phyloP scores from a whole-genome alignment of 1,140 invertebrate species.

The Drosophila bifasciata region DNA sequence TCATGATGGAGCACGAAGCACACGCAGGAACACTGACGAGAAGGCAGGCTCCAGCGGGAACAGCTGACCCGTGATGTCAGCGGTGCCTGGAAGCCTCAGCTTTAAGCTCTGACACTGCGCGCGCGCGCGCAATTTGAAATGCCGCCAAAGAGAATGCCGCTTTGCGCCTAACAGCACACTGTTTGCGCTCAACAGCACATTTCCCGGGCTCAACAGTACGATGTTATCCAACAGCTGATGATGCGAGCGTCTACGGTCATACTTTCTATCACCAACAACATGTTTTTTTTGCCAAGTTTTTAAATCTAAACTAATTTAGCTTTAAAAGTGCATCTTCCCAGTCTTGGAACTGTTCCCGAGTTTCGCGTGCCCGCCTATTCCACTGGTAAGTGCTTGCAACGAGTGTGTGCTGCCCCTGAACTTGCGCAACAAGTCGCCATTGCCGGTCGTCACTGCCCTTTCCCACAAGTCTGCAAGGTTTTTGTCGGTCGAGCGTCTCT shows the following conservation, averaged over 20 bases:
- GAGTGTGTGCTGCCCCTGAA: neutral
- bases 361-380: neutral
- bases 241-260: conserved; percentile 28
- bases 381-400: conserved; percentile 27
- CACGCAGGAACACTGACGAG: conserved; percentile 51
- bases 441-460: conserved; percentile 14
- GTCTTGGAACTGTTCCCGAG: neutral
- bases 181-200: conserved; percentile 15
- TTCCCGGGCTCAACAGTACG: neutral
- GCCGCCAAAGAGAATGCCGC: neutral
- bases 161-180: neutral
- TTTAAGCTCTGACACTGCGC: conserved; percentile 17
- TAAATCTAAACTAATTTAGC: conserved; percentile 32
- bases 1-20: conserved; percentile 36
- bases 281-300: conserved; percentile 33
- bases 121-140: conserved; percentile 12
- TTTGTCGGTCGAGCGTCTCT: conserved; percentile 9
- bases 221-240: conserved; percentile 26
- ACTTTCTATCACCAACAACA: conserved; percentile 44
- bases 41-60: conserved; percentile 50
- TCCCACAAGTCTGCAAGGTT: conserved; percentile 10
- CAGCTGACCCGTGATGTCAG: conserved; percentile 52
- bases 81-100: conserved; percentile 24
- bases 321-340: conserved; percentile 10
- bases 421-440: conserved; percentile 35